Conservation (phyloP, 2,113 vertebrate genomes). For the Pelecanus crispus region DNA sequence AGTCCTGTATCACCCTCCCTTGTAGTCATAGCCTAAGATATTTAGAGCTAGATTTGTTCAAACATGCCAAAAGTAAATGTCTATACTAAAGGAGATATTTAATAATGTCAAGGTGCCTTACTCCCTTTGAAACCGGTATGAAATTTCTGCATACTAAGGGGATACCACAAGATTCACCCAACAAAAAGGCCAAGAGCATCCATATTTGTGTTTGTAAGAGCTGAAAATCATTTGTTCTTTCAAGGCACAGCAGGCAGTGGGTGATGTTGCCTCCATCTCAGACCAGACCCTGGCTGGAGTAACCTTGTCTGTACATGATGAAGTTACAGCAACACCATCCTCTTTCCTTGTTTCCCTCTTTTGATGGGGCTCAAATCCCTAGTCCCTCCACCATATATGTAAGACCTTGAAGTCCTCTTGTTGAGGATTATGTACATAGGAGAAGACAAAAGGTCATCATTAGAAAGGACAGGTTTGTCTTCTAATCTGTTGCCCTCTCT, state of each 20-base stretch:
- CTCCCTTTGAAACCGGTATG: background rate
- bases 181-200: background rate
- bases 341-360: background rate
- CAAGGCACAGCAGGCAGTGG: background rate
- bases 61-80: background rate
- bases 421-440: background rate
- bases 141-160: background rate
- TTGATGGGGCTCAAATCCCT: rapidly evolving
- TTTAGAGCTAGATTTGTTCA: background rate
- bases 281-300: background rate
- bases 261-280: background rate
- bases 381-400: rapidly evolving
- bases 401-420: background rate
- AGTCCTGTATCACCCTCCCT: background rate
- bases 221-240: background rate
- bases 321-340: background rate
- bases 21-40: background rate
- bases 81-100: background rate
- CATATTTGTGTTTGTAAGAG: background rate
- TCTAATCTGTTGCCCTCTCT: background rate
- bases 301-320: rapidly evolving
- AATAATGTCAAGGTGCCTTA: background rate
- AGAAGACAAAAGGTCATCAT: background rate
- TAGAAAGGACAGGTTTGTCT: background rate
- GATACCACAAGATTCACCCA: background rate